A percentile compares a stretch with the other conserved stretches of the same genome.
Conservation (phyloP, 2,888 invertebrate species). For the Willowsia nigromaculata region DNA sequence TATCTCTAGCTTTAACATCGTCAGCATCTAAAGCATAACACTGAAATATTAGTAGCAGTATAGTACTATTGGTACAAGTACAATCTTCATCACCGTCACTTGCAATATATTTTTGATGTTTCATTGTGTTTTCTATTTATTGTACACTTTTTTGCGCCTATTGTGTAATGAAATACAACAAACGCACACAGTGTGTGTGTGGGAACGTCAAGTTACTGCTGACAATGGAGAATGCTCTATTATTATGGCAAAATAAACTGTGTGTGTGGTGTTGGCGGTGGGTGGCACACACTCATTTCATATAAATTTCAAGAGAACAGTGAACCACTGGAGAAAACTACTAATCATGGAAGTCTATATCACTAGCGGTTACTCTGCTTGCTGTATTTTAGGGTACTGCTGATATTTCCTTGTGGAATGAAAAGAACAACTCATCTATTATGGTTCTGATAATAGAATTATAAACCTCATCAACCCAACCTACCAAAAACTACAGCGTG, state of each 20-base stretch:
- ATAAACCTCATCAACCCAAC: not conserved
- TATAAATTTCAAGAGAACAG: not conserved
- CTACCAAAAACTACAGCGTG: not conserved
- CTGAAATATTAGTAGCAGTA: not conserved
- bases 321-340: not conserved
- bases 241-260: not conserved
- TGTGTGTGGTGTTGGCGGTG: not conserved
- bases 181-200: conserved; percentile 8
- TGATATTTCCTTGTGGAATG: not conserved
- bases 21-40: not conserved
- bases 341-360: not conserved
- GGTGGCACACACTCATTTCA: not conserved
- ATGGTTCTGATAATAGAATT: not conserved
- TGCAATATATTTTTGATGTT: too few species aligned
- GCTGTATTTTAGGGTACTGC: not conserved
- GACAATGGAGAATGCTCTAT: conserved; percentile 48
- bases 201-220: conserved; percentile 57
- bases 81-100: too few species aligned
- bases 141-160: not conserved
- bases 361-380: not conserved
- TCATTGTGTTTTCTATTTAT: not conserved
- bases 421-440: not conserved
- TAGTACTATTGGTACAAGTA: not conserved
- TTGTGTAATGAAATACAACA: not conserved
- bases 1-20: not conserved